A percentile compares a stretch with the other conserved stretches of the same genome.
Conservation (phyloP, 2,113 vertebrate genomes). For the Catharus fuscescens region DNA sequence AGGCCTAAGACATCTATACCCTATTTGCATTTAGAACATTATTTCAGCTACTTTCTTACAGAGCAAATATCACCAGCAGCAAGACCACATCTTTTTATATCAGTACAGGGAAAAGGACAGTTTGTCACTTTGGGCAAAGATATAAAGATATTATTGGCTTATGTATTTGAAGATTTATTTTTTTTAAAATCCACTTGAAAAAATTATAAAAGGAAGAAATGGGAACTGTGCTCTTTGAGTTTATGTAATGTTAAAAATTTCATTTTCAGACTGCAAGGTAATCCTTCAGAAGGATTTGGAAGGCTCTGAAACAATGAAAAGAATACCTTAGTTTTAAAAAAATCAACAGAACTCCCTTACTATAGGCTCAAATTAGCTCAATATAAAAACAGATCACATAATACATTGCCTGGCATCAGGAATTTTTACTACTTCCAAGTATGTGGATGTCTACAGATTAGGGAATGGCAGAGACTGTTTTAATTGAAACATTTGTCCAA, state of each 20-base stretch:
- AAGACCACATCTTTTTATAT: slow-evolving; percentile 49
- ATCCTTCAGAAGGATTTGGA: neutral
- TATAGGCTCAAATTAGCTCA: neutral
- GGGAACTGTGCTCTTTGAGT: neutral
- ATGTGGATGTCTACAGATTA: neutral
- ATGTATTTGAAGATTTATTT: slow-evolving; percentile 9
- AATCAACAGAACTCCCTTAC: neutral
- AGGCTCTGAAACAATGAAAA: neutral
- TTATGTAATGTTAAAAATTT: neutral
- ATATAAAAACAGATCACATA: neutral
- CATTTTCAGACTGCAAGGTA: neutral
- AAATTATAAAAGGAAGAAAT: neutral
- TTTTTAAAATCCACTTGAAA: neutral
- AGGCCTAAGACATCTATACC: slow-evolving; percentile 46
- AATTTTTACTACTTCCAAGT: neutral
- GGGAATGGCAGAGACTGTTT: neutral
- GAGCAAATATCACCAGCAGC: slow-evolving; percentile 55
- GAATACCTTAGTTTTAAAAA: neutral
- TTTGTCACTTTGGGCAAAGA: slow-evolving; percentile 37
- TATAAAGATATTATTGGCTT: slow-evolving; percentile 1
- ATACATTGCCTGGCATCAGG: neutral
- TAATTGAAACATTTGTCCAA: neutral
- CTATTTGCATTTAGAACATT: slow-evolving; percentile 41
- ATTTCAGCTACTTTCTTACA: slow-evolving; percentile 62
- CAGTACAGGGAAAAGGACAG: neutral